These are phyloP conservation scores for Malurus melanocephalus DNA, from an alignment of 2,113 vertebrate species.

Conservation along the genomic window DNA sequence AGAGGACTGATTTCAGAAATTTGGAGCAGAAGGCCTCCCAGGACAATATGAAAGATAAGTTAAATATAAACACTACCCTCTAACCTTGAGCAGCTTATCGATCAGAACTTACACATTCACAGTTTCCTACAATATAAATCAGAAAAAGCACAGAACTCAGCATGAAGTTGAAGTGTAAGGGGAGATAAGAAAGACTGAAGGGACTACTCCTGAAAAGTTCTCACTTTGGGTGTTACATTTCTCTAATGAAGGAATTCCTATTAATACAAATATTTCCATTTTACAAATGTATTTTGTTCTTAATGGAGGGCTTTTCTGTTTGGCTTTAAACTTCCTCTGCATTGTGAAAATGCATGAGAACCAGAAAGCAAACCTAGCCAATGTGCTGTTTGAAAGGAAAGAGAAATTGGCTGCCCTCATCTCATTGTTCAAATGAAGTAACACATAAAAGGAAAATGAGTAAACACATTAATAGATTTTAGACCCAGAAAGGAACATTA, in stretches of 20 bases:
- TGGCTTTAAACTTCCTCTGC: conserved; percentile 33
- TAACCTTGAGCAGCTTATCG: background rate
- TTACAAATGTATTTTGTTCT: background rate
- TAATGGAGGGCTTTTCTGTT: background rate
- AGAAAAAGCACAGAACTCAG: background rate
- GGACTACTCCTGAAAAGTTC: background rate
- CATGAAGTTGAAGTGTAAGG: background rate
- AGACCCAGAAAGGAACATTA: conserved; percentile 12
- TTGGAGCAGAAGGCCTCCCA: background rate
- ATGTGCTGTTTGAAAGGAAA: background rate
- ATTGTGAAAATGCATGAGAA: conserved; percentile 46
- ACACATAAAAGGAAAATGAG: conserved; percentile 3
- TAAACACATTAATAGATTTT: conserved; percentile 40
- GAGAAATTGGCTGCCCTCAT: background rate
- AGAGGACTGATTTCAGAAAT: background rate
- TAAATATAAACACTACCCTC: background rate
- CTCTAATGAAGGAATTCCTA: background rate
- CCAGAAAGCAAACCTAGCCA: background rate
- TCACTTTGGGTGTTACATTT: background rate
- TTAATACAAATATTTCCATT: conserved; percentile 3
- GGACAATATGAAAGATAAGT: background rate
- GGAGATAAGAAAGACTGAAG: conserved; percentile 1
- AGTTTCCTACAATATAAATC: background rate
- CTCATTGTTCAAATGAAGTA: background rate
- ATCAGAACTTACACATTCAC: background rate